phyloP scores from a whole-genome alignment of 1,140 invertebrate species.

The Dinothrombium tinctorium region DNA sequence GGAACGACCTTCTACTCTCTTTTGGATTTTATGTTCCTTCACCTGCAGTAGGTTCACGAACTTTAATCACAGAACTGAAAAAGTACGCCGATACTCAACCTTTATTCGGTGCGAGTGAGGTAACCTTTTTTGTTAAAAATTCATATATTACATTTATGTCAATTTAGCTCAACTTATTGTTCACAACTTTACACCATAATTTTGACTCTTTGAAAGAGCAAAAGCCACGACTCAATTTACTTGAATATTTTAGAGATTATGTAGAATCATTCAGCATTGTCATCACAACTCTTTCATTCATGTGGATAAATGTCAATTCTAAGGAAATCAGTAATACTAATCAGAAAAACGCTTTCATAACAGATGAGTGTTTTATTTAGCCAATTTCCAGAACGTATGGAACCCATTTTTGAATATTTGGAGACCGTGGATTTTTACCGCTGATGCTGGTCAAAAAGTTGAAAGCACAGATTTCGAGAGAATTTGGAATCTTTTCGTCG shows the following conservation, averaged over 20 bases:
- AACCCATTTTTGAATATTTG: neutral
- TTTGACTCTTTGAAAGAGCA: neutral
- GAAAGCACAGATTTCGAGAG: neutral
- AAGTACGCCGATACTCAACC: slow-evolving; percentile 5
- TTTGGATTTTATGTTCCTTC: slow-evolving; percentile 1
- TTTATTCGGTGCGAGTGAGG: neutral
- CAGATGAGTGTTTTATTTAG: neutral
- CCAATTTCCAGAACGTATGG: neutral
- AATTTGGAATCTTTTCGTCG: slow-evolving; percentile 1
- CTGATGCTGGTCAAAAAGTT: neutral
- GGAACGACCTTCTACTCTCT: slow-evolving; percentile 2
- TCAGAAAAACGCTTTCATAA: neutral
- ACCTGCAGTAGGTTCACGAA: too few species aligned
- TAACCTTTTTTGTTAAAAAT: too few species aligned
- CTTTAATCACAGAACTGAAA: neutral
- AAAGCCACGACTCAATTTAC: neutral
- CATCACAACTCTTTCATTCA: neutral
- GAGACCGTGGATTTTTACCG: neutral
- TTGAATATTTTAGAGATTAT: neutral
- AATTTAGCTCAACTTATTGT: neutral
- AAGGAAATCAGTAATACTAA: neutral
- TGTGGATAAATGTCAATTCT: neutral
- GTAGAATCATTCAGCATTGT: neutral
- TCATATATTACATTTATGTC: neutral
- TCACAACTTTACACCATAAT: neutral